Conservation (phyloP, 2,113 vertebrate species). For the Canis aureus region DNA sequence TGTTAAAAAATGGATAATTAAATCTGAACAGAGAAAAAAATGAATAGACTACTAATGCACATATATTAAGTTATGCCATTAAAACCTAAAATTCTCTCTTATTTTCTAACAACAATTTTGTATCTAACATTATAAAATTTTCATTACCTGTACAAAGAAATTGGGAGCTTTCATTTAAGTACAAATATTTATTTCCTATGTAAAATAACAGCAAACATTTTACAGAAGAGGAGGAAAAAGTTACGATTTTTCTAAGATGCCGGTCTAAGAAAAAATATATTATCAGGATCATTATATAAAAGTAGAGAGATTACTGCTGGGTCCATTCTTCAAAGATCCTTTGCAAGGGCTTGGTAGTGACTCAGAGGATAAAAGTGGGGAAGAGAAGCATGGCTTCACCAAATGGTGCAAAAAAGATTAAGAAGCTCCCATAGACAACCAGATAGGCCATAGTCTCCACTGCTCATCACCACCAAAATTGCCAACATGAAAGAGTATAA, state of each 20-base stretch:
- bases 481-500: not conserved
- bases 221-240: not conserved
- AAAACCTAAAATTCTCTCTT: not conserved
- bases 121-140: not conserved
- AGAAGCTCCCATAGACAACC: not conserved
- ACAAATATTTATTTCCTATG: not conserved
- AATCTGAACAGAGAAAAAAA: not conserved
- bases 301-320: not conserved
- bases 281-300: not conserved
- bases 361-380: not conserved
- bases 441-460: not conserved
- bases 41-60: conserved; percentile 9
- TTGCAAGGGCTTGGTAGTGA: not conserved
- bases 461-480: not conserved
- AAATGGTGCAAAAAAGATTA: not conserved
- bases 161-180: not conserved
- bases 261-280: not conserved
- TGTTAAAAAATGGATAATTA: conserved; percentile 7
- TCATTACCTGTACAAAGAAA: not conserved
- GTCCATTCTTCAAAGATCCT: not conserved
- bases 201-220: conserved; percentile 13
- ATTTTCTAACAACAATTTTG: conserved; percentile 40
- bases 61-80: conserved; percentile 14
- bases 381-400: not conserved
- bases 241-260: not conserved